Evolutionary conservation across 2,113 vertebrate genomes (phyloP).

Genomic region (Rhea pennata): DNA sequence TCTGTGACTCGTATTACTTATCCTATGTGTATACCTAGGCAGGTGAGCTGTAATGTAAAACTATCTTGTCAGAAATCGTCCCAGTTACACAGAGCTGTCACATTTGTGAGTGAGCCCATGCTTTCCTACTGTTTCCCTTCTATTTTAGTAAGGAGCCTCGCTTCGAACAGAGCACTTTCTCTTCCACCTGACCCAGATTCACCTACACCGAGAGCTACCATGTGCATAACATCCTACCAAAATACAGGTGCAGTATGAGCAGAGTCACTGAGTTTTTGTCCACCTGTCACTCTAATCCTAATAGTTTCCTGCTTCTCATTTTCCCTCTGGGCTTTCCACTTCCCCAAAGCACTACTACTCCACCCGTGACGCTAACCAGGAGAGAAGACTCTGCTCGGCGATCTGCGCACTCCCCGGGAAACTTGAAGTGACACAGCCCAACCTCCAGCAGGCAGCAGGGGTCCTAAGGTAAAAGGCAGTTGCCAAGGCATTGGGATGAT

Average conservation of each 20-base stretch:
- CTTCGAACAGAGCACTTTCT: background rate
- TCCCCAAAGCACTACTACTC: background rate
- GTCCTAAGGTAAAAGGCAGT: background rate
- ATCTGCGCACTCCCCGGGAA: background rate
- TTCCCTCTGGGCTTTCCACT: slow-evolving; percentile 13
- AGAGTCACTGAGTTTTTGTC: background rate
- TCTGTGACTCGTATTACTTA: background rate
- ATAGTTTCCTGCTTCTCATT: background rate
- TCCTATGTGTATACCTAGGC: background rate
- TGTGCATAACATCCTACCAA: background rate
- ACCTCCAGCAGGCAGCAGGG: background rate
- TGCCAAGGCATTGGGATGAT: background rate
- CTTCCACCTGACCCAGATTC: background rate
- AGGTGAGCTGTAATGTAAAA: background rate
- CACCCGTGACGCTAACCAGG: rapidly evolving
- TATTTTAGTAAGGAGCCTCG: background rate
- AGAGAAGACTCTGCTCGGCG: background rate
- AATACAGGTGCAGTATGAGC: background rate
- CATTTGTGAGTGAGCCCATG: background rate
- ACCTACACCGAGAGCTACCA: background rate
- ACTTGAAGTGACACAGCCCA: background rate
- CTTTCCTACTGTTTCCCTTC: background rate
- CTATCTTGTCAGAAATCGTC: slow-evolving; percentile 15
- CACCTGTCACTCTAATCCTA: slow-evolving; percentile 8
- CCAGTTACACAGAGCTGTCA: background rate